Evolutionary conservation across 2,113 vertebrate genomes (phyloP).

Genomic region (Pitta sordida): DNA sequence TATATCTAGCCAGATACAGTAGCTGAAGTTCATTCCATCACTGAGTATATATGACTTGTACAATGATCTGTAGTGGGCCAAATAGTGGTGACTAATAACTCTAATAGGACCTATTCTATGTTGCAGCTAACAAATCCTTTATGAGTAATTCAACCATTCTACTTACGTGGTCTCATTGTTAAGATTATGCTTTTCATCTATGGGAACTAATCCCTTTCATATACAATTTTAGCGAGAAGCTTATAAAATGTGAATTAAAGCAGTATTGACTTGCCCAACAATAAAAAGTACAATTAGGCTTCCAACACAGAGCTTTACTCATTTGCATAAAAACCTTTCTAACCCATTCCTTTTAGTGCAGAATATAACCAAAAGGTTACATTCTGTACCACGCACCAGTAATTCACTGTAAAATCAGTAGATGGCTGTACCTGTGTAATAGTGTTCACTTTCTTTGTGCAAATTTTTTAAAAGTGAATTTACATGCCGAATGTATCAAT

Average conservation of each 20-base stretch:
- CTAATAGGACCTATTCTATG: conserved; percentile 75
- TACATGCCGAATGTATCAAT: conserved; percentile 69
- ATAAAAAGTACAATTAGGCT: conserved; percentile 84
- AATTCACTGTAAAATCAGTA: conserved; percentile 78
- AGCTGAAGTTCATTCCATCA: neutral
- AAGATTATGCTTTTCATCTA: conserved; percentile 81
- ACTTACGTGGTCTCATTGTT: conserved; percentile 77
- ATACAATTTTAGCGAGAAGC: conserved; percentile 80
- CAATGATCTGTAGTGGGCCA: conserved; percentile 62
- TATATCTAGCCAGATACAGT: neutral
- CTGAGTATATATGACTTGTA: neutral
- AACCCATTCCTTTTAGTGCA: conserved; percentile 73
- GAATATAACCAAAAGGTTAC: conserved; percentile 79
- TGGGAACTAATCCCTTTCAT: conserved; percentile 77
- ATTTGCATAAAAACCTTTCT: conserved; percentile 82
- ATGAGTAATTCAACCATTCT: conserved; percentile 77
- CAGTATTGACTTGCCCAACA: conserved; percentile 82
- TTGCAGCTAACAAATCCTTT: conserved; percentile 76
- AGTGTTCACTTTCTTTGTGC: conserved; percentile 70
- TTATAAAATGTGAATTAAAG: conserved; percentile 82
- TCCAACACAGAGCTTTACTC: conserved; percentile 77
- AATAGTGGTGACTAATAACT: conserved; percentile 70
- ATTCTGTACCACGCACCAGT: conserved; percentile 72
- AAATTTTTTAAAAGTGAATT: conserved; percentile 73
- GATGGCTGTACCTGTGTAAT: conserved; percentile 71